Evolutionary conservation across 1,140 invertebrate genomes (phyloP).

Genomic region (Saccostrea cuccullata): DNA sequence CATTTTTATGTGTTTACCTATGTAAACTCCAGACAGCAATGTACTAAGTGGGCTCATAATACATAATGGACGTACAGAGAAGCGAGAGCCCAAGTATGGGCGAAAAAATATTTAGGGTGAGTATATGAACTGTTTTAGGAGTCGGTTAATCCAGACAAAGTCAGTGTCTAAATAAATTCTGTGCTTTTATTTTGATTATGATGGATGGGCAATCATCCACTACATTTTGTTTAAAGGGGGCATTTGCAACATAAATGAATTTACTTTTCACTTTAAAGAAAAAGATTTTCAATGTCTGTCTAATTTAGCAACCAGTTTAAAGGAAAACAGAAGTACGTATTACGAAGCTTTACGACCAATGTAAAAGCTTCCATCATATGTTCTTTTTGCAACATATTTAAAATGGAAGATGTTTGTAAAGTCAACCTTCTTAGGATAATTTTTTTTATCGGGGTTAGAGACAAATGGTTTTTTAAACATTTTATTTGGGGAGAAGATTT

Average conservation of each 20-base stretch:
- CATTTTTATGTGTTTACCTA: background rate
- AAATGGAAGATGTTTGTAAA: background rate
- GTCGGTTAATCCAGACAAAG: too few relatives aligned
- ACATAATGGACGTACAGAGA: slow-evolving; percentile 1
- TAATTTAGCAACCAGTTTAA: background rate
- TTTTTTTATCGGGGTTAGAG: background rate
- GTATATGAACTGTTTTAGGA: background rate
- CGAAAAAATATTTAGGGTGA: slow-evolving; percentile 25
- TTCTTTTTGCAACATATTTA: too few relatives aligned
- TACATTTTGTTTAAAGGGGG: too few relatives aligned
- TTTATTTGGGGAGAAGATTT: too few relatives aligned
- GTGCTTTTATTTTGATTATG: too few relatives aligned
- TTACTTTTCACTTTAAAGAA: too few relatives aligned
- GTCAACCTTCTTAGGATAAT: background rate
- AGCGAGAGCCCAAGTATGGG: slow-evolving; percentile 1
- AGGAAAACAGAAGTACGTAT: background rate
- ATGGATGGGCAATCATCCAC: too few relatives aligned
- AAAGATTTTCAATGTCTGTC: background rate
- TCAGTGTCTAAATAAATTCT: too few relatives aligned
- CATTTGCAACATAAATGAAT: too few relatives aligned
- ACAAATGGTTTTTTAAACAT: too few relatives aligned
- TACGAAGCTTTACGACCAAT: too few relatives aligned
- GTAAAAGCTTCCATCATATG: too few relatives aligned
- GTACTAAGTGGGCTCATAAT: background rate
- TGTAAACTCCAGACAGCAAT: background rate